These are phyloP conservation scores for Phenganax stokvisi DNA, from an alignment of 92 coral and sea anemone species.

Conservation along the genomic window DNA sequence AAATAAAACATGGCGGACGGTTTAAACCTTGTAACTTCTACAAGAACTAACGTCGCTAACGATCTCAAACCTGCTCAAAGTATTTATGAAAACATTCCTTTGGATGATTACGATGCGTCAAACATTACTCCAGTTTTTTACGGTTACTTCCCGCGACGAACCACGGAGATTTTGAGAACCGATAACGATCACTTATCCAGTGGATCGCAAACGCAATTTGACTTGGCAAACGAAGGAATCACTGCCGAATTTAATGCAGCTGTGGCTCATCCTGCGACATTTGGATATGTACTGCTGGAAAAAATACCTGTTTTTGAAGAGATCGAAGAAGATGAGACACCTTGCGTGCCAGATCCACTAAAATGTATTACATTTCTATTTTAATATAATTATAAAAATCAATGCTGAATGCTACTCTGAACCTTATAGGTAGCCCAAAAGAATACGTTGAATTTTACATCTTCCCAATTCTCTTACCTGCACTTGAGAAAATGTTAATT, in stretches of 20 bases:
- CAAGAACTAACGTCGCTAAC: conserved; percentile 61
- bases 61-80: conserved; percentile 43
- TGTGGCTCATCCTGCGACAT: conserved; percentile 73
- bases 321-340: conserved; percentile 48
- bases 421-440: conserved; percentile 67
- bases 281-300: conserved; percentile 78
- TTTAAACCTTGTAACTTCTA: conserved; percentile 49
- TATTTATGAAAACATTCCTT: conserved; percentile 35
- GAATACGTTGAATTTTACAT: conserved; percentile 78
- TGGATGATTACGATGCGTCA: conserved; percentile 65
- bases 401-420: neutral
- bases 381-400: neutral
- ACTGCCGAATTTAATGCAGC: conserved; percentile 80
- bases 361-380: conserved; percentile 58
- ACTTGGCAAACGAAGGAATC: conserved; percentile 51
- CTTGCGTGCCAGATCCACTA: conserved; percentile 60
- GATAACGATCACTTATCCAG: conserved; percentile 9
- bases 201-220: conserved; percentile 6
- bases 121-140: conserved; percentile 84
- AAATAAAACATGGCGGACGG: conserved; percentile 22
- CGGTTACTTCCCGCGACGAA: conserved; percentile 79
- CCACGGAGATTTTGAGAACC: conserved; percentile 54
- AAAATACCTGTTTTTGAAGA: conserved; percentile 65
- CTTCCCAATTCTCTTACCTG: conserved; percentile 87
- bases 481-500: conserved; percentile 75